Conservation (phyloP, 2,113 vertebrate species). For the Eublepharis macularius region DNA sequence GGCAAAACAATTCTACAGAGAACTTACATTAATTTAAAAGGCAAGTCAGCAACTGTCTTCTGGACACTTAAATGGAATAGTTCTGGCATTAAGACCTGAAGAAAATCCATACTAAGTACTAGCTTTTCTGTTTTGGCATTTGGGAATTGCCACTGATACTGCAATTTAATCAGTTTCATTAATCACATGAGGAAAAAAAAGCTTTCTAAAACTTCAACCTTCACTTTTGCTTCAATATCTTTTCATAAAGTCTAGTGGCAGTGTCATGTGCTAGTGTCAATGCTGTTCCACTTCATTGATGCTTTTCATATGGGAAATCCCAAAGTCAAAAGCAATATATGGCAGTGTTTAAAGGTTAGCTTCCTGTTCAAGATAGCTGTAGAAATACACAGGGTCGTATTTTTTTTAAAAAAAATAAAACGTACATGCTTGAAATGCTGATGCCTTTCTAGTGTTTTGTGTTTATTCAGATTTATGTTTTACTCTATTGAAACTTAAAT, state of each 20-base stretch:
- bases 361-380: background rate
- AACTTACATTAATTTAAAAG: background rate
- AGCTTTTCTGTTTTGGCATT: background rate
- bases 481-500: background rate
- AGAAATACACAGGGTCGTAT: background rate
- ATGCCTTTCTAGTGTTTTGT: background rate
- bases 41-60: background rate
- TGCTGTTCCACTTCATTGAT: constrained; percentile 39
- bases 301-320: constrained; percentile 27
- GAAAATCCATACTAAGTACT: background rate
- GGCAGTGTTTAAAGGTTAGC: background rate
- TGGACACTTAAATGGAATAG: background rate
- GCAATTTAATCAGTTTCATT: background rate
- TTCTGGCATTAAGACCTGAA: background rate
- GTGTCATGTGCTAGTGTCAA: constrained; percentile 32
- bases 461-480: background rate
- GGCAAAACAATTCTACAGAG: background rate
- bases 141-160: background rate
- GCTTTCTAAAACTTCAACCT: background rate
- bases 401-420: background rate
- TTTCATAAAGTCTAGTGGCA: constrained; percentile 11
- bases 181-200: background rate
- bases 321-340: background rate
- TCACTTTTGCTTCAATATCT: background rate
- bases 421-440: background rate